Evolutionary conservation across 2,888 invertebrate species (phyloP), one percentile per base, ranked within the genome.

Genomic region (Apotomis betuletana): DNA sequence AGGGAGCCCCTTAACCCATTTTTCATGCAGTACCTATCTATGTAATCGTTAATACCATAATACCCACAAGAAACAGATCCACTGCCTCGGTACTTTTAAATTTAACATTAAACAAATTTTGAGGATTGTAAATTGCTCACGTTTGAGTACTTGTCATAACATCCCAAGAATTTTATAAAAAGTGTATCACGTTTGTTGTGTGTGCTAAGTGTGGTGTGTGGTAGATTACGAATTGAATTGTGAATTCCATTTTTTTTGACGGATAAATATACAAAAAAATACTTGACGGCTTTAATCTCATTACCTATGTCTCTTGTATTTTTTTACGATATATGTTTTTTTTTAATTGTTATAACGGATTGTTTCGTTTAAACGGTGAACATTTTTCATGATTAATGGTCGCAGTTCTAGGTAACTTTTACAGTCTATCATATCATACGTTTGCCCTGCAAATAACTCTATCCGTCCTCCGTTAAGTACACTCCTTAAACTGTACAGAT

Each of bases 61-160:
- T 41, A 41, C 5, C 41, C 5, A 41, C 5, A 38, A 12, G 4
- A 12, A 49, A 49, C 9, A 6, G 49, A 49, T 49, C 41, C 5
- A 41, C 41, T 5, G 44, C 41, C 27, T 61, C 36, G 46, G 49
- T 13, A 10, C 13, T 61, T 69, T 38, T 62, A 69, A 36, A 61
- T 13, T 13, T 10, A 59, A 54, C 8, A 10, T n/a, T 38, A 49
- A 60, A 68, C 61, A 68, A 15, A n/a, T 44, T 44, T 38, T 36
- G 36, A 15, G 44, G 54, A 60, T 54, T 63, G 51, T 58, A 70
- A 61, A 65, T 65, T 59, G 13, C 46, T 54, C n/a, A 12, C 15
- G 54, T 70, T 70, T 54, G 38, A 54, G 41, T 49, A 60, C 58
- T 46, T 64, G 54, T 65, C 70, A 65, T 65, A 70, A 70, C 64